Evolutionary conservation across 2,113 vertebrate genomes (phyloP).

Genomic region (Anguilla rostrata): DNA sequence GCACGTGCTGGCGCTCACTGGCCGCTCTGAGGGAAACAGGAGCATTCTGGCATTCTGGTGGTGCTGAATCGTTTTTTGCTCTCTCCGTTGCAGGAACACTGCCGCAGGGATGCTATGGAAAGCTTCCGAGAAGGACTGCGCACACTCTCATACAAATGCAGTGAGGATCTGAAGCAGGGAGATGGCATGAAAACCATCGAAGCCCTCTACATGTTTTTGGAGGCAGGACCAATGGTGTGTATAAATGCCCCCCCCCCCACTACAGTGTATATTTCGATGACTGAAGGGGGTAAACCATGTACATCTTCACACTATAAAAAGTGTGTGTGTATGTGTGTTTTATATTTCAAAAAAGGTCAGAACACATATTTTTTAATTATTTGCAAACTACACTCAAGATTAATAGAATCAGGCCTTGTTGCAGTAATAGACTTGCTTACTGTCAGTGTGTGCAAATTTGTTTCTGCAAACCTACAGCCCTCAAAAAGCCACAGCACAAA

Average conservation of each 20-base stretch:
- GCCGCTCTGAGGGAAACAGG: too few species aligned
- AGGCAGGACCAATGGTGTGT: neutral
- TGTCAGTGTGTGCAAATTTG: too few species aligned
- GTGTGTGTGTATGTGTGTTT: too few species aligned
- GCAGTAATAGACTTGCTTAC: too few species aligned
- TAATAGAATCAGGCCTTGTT: too few species aligned
- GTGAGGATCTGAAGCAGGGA: fast-evolving
- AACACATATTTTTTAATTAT: neutral
- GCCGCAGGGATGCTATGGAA: slow-evolving; percentile 45
- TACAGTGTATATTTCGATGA: neutral
- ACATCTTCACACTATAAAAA: too few species aligned
- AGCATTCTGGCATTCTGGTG: neutral
- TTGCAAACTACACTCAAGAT: too few species aligned
- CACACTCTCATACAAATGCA: fast-evolving
- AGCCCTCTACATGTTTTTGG: neutral
- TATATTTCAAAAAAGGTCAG: neutral
- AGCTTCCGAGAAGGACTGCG: slow-evolving; percentile 51
- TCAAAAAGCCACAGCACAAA: too few species aligned
- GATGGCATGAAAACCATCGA: neutral
- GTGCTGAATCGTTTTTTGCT: neutral
- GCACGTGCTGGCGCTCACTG: neutral
- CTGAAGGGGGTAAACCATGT: too few species aligned
- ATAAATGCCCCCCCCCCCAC: neutral
- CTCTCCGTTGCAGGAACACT: slow-evolving; percentile 29
- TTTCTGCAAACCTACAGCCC: too few species aligned